Conservation (phyloP, 2,113 vertebrate genomes). For the Rhinolophus sinicus region DNA sequence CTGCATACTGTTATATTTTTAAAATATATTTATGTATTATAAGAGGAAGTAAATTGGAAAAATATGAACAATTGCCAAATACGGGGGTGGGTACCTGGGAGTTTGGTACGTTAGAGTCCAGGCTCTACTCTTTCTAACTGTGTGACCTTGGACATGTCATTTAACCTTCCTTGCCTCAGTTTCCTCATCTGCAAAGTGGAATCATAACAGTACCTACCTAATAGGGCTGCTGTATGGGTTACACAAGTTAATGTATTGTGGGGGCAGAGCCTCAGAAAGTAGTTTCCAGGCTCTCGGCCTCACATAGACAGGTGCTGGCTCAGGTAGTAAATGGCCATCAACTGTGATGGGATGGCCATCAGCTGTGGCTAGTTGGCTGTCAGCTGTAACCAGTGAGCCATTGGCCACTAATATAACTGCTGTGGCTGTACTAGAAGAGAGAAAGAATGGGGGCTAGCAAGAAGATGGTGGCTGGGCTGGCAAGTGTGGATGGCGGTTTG, state of each 20-base stretch:
- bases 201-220: not conserved
- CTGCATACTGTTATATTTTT: not conserved
- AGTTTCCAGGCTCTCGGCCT: too few relatives aligned
- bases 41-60: not conserved
- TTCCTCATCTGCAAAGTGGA: slow-evolving; percentile 9
- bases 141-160: not conserved
- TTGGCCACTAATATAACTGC: too few relatives aligned
- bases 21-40: not conserved
- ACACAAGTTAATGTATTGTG: not conserved
- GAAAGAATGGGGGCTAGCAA: too few relatives aligned
- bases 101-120: not conserved
- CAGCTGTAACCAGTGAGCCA: too few relatives aligned
- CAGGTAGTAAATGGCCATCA: too few relatives aligned
- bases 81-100: not conserved
- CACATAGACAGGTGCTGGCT: too few relatives aligned
- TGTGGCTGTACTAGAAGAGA: too few relatives aligned
- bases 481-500: too few relatives aligned
- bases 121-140: not conserved
- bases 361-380: too few relatives aligned
- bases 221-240: not conserved
- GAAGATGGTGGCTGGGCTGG: too few relatives aligned
- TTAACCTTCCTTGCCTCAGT: not conserved
- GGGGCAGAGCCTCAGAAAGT: too few relatives aligned
- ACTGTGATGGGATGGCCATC: too few relatives aligned
- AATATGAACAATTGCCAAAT: not conserved